Evolutionary conservation across 2,113 vertebrate genomes (phyloP), one percentile per base, ranked within the genome.

Genomic region (Peromyscus californicus): DNA sequence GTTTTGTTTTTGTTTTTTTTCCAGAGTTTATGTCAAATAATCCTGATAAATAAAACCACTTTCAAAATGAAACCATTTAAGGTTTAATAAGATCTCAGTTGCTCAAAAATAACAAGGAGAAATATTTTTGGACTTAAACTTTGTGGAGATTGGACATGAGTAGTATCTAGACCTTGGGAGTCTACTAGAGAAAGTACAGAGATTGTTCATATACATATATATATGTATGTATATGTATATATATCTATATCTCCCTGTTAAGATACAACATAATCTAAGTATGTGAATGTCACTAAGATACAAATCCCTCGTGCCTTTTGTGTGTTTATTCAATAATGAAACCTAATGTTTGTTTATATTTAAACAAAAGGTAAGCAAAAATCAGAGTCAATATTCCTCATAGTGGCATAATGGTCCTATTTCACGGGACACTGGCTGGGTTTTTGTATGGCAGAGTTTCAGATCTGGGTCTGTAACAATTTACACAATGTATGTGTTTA

Each of bases 31-130:
- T 65, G 51, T 91, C n/a, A 96, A 92, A 94, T 79, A 29, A 86
- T 89, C 29, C 6, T 87, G 90, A 94, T 48, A 83, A 91, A 97
- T 36, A n/a, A 70, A 93, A 80, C 11, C 45, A 78, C 75, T 74
- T 74, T 88, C 82, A 75, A 95, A 93, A 59, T 78, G 70, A 79
- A 78, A 84, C 4, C 67, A 51, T 54, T 88, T 54, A 51, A 51
- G 48, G n/a, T 54, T 17, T 72, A 54, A 88, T 57, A 36, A 57
- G 36, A 72, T 51, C 22, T 36, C 67, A 72, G 15, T 17, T 89
- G 69, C 16, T 57, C 36, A 69, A 87, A 93, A 94, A 65, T 72
- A 69, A 61, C 10, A 75, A 42, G 74, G 54, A 74, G 82, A 39
- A 74, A 63, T 15, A 85, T 9, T 78, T 92, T 90, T 7, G 57